phyloP scores from a whole-genome alignment of 2,797 vertebrate species.

The Hirundo rustica region DNA sequence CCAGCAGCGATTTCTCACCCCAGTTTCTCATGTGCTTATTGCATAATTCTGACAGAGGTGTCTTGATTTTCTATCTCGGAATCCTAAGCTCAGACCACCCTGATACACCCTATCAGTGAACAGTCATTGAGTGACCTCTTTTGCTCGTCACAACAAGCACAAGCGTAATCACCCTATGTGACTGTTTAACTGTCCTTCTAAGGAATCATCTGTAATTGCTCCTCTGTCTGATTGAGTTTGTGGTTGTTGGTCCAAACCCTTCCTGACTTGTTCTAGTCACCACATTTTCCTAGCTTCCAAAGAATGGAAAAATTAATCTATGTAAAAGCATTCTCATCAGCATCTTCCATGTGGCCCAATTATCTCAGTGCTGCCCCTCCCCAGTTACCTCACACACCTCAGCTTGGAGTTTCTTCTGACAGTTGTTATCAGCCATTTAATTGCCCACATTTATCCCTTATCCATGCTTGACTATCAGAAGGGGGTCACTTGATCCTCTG shows the following conservation, averaged over 20 bases:
- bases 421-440: background rate
- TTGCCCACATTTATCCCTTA: background rate
- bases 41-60: background rate
- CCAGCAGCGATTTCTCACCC: background rate
- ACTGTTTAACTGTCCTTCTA: background rate
- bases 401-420: background rate
- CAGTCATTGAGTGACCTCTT: background rate
- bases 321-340: background rate
- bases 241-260: background rate
- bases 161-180: fast-evolving
- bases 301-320: background rate
- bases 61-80: background rate
- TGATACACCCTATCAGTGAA: background rate
- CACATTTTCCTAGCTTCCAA: background rate
- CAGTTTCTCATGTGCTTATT: background rate
- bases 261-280: background rate
- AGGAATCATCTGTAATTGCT: background rate
- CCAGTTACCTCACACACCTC: background rate
- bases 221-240: background rate
- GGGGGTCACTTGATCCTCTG: background rate
- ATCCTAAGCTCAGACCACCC: background rate
- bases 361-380: background rate
- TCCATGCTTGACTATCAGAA: background rate
- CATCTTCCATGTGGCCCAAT: fast-evolving
- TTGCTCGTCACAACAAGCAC: background rate